These are phyloP conservation scores for Chaenogobius annularis DNA, from an alignment of 2,113 vertebrate genomes.

Conservation along the genomic window DNA sequence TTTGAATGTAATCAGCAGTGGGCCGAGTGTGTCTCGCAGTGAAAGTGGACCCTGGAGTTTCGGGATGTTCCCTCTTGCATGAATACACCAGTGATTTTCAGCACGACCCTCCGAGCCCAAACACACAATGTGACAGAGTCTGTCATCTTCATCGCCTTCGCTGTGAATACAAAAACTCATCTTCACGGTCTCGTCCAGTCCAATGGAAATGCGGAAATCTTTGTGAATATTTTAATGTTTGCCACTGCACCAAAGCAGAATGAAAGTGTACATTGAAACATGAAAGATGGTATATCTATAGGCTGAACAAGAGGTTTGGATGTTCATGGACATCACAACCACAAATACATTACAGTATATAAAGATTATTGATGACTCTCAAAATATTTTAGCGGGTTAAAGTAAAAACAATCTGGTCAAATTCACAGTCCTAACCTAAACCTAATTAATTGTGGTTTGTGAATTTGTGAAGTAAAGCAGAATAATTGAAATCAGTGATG, in stretches of 20 bases:
- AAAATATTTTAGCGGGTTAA: not conserved
- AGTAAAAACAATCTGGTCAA: not conserved
- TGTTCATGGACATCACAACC: slow-evolving; percentile 23
- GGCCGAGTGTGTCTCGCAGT: slow-evolving; percentile 2
- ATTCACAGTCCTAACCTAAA: not conserved
- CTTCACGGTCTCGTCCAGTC: slow-evolving; percentile 15
- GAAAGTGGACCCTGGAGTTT: not conserved
- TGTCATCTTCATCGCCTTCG: slow-evolving; percentile 39
- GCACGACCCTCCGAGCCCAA: slow-evolving; percentile 12
- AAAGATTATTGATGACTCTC: not conserved
- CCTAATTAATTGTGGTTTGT: too few relatives aligned
- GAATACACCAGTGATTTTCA: slow-evolving; percentile 22
- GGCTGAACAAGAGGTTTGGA: slow-evolving; percentile 3
- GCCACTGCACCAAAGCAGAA: not conserved
- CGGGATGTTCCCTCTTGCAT: slow-evolving; percentile 17
- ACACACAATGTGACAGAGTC: slow-evolving; percentile 29
- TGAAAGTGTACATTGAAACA: slow-evolving; percentile 1
- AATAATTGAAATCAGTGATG: too few relatives aligned
- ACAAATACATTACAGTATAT: slow-evolving; percentile 33
- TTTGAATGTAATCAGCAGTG: not conserved
- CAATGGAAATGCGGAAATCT: not conserved
- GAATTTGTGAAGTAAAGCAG: too few relatives aligned
- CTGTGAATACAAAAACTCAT: slow-evolving; percentile 23
- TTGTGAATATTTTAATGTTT: slow-evolving; percentile 1
- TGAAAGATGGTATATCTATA: too few relatives aligned